Conservation (phyloP, 2,113 vertebrate genomes). For the Rhadina sibilatrix region DNA sequence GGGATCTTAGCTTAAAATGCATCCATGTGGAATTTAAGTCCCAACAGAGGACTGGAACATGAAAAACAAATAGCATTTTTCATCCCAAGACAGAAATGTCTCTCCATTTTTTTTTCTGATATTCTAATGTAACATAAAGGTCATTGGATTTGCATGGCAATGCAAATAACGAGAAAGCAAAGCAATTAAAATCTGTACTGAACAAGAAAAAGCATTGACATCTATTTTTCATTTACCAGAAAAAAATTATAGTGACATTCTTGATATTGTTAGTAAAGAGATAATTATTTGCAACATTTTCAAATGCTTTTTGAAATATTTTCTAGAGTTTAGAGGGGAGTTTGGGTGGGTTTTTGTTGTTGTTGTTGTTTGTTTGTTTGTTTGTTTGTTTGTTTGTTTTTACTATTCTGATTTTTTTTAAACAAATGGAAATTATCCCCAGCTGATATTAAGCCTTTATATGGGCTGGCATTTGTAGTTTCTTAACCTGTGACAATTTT, state of each 20-base stretch:
- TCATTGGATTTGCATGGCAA: background rate
- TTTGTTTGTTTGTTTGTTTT: background rate
- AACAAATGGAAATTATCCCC: background rate
- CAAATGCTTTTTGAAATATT: background rate
- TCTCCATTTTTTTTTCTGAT: background rate
- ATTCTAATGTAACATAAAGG: background rate
- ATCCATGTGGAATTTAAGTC: background rate
- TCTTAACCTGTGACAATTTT: background rate
- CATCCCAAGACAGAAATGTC: background rate
- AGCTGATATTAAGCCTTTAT: background rate
- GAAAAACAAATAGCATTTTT: conserved; percentile 4
- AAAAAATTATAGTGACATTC: background rate
- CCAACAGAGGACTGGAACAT: background rate
- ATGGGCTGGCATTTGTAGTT: background rate
- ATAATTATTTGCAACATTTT: background rate
- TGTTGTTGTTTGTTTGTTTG: no score
- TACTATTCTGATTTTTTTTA: background rate
- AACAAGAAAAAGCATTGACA: background rate
- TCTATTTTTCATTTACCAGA: background rate
- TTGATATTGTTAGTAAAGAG: background rate
- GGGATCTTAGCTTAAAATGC: background rate
- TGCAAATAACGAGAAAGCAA: background rate
- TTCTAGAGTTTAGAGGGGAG: background rate
- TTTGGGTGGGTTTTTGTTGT: no score
- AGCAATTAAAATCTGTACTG: background rate